Percentiles rank a stretch among this genome's conserved stretches.
These are phyloP conservation scores for Venturia canescens DNA, from an alignment of 1,140 invertebrate genomes.

Conservation along the genomic window DNA sequence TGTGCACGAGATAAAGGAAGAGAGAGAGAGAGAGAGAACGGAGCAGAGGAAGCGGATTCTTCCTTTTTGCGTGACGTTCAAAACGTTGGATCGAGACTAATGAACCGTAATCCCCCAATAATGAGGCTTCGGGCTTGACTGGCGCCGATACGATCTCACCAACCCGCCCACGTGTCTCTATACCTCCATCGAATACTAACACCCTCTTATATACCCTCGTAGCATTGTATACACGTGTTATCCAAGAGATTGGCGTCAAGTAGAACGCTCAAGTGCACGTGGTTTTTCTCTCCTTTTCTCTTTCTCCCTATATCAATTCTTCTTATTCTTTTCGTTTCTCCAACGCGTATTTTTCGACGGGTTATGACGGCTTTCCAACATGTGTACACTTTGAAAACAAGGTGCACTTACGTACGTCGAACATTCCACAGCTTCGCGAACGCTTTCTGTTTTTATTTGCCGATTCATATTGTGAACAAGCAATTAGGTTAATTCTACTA, in stretches of 20 bases:
- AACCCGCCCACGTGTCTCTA: slow-evolving; percentile 35
- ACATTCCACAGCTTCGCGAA: neutral
- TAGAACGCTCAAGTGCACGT: slow-evolving; percentile 38
- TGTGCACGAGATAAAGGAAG: slow-evolving; percentile 31
- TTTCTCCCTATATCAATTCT: slow-evolving; percentile 35
- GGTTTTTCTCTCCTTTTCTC: slow-evolving; percentile 21
- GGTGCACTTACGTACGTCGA: slow-evolving; percentile 2
- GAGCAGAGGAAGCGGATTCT: slow-evolving; percentile 48
- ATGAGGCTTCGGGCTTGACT: slow-evolving; percentile 71
- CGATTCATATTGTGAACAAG: neutral
- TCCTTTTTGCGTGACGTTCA: slow-evolving; percentile 65
- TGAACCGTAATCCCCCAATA: slow-evolving; percentile 78
- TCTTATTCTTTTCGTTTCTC: neutral
- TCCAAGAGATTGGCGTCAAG: slow-evolving; percentile 39
- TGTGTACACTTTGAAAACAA: neutral
- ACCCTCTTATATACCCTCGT: neutral
- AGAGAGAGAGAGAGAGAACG: neutral
- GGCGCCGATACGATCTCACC: slow-evolving; percentile 65
- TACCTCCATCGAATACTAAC: neutral
- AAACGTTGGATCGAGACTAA: slow-evolving; percentile 71
- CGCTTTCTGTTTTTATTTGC: neutral
- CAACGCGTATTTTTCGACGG: neutral
- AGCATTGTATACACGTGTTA: slow-evolving; percentile 3
- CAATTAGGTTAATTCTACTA: neutral
- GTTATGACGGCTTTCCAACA: neutral